A percentile compares a stretch with the other conserved stretches of the same genome.
Evolutionary conservation across 1,140 invertebrate genomes (phyloP).

Genomic region (Mycetomoellerius zeteki): DNA sequence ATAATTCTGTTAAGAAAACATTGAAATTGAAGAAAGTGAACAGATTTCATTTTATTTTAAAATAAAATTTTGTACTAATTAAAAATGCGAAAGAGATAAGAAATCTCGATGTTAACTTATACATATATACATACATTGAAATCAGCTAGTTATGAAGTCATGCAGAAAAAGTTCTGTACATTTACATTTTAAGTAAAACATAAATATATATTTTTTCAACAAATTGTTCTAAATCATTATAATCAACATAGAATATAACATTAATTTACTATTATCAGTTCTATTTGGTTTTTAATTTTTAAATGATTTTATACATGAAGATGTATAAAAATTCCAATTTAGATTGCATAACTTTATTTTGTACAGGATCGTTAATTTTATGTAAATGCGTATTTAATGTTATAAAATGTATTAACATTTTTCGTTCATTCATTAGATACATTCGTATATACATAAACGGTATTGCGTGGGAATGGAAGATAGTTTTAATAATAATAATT

Average conservation of each 20-base stretch:
- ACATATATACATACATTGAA: slow-evolving; percentile 49
- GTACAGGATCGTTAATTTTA: slow-evolving; percentile 16
- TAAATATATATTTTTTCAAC: slow-evolving; percentile 9
- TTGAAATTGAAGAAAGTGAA: slow-evolving; percentile 53
- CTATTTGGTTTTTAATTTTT: slow-evolving; percentile 32
- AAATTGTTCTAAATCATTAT: slow-evolving; percentile 24
- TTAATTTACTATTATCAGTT: slow-evolving; percentile 20
- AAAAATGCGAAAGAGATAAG: slow-evolving; percentile 32
- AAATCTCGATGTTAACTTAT: slow-evolving; percentile 30
- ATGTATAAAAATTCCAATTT: slow-evolving; percentile 33
- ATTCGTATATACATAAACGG: slow-evolving; percentile 49
- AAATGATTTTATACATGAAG: slow-evolving; percentile 4
- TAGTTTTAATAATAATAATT: slow-evolving; percentile 58
- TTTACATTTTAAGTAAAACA: slow-evolving; percentile 46
- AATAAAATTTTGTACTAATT: slow-evolving; percentile 64
- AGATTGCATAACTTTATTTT: slow-evolving; percentile 34
- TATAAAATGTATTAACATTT: slow-evolving; percentile 54
- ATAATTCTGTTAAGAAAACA: slow-evolving; percentile 46
- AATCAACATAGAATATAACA: slow-evolving; percentile 26
- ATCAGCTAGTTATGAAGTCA: slow-evolving; percentile 44
- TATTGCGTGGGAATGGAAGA: slow-evolving; percentile 51
- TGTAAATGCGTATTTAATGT: slow-evolving; percentile 61
- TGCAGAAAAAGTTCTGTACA: not conserved
- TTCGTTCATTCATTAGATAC: slow-evolving; percentile 54
- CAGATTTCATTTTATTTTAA: slow-evolving; percentile 51